Evolutionary conservation across 2,797 vertebrate species (phyloP).

Genomic region (Arctocebus calabarensis): DNA sequence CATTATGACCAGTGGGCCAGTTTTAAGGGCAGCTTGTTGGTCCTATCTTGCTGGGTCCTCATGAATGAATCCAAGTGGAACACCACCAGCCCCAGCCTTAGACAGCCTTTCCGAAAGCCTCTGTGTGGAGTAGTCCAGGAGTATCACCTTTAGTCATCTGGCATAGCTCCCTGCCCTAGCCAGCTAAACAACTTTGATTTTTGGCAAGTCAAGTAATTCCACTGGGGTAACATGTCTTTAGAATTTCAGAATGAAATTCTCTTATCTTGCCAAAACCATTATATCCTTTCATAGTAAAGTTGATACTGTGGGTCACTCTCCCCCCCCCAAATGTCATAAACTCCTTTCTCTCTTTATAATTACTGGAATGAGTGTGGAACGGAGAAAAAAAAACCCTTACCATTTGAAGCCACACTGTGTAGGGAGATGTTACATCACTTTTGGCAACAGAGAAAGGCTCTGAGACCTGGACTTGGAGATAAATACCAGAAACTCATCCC

Average conservation of each 20-base stretch:
- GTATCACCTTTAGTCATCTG: not conserved
- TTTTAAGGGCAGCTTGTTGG: not conserved
- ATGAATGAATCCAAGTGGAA: not conserved
- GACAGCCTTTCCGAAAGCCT: constrained; percentile 1
- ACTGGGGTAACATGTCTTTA: not conserved
- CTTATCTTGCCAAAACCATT: constrained; percentile 62
- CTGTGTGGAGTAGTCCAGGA: not conserved
- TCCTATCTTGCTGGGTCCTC: not conserved
- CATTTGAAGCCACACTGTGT: constrained; percentile 4
- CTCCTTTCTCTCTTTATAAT: constrained; percentile 62
- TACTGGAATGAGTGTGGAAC: constrained; percentile 31
- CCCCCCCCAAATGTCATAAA: constrained; percentile 37
- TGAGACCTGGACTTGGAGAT: constrained; percentile 33
- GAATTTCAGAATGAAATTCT: constrained; percentile 65
- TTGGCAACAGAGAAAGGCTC: constrained; percentile 45
- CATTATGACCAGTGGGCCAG: not conserved
- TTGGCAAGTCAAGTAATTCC: constrained; percentile 48
- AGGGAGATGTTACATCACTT: constrained; percentile 56
- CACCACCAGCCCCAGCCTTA: not conserved
- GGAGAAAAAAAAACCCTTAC: not conserved
- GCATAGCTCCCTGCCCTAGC: not conserved
- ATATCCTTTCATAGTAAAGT: constrained; percentile 57
- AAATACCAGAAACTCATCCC: not conserved
- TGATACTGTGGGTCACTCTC: not conserved
- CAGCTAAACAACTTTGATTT: constrained; percentile 57